A percentile compares a stretch with the other conserved stretches of the same genome.
phyloP scores from a whole-genome alignment of 1,140 invertebrate species.

The Drosophila virilis region DNA sequence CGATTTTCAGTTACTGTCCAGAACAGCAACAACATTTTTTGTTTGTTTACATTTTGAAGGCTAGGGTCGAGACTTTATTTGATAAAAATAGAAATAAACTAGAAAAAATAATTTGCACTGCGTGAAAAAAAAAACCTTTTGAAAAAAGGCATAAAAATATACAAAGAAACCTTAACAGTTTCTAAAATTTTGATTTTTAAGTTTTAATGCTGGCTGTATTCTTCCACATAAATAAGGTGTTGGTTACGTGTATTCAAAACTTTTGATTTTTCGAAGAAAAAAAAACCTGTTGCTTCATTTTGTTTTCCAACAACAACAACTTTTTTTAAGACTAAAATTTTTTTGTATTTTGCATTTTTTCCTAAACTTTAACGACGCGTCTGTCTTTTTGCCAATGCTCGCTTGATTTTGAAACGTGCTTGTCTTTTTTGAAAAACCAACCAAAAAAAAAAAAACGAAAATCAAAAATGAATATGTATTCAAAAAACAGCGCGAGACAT shows the following conservation, averaged over 20 bases:
- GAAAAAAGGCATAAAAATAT: slow-evolving; percentile 3
- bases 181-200: slow-evolving; percentile 23
- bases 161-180: slow-evolving; percentile 24
- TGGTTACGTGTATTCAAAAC: slow-evolving; percentile 51
- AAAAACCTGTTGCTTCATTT: slow-evolving; percentile 54
- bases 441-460: slow-evolving; percentile 38
- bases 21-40: slow-evolving; percentile 1
- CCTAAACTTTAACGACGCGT: slow-evolving; percentile 56
- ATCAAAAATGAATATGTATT: slow-evolving; percentile 54
- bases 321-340: slow-evolving; percentile 41
- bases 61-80: slow-evolving; percentile 74
- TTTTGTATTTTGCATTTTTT: slow-evolving; percentile 79
- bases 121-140: slow-evolving; percentile 39
- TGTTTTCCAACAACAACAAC: slow-evolving; percentile 33
- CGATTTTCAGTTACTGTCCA: slow-evolving; percentile 6
- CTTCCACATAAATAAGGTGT: slow-evolving; percentile 47
- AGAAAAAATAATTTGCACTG: slow-evolving; percentile 80
- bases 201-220: slow-evolving; percentile 20
- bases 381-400: slow-evolving; percentile 66
- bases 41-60: slow-evolving; percentile 57
- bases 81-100: slow-evolving; percentile 12
- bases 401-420: slow-evolving; percentile 70
- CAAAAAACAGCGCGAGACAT: slow-evolving; percentile 94
- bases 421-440: slow-evolving; percentile 52
- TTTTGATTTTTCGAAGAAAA: slow-evolving; percentile 29